A percentile compares a stretch with the other conserved stretches of the same genome.
These are phyloP conservation scores for Eidolon helvum DNA, from an alignment of 2,113 vertebrate species.

Conservation along the genomic window DNA sequence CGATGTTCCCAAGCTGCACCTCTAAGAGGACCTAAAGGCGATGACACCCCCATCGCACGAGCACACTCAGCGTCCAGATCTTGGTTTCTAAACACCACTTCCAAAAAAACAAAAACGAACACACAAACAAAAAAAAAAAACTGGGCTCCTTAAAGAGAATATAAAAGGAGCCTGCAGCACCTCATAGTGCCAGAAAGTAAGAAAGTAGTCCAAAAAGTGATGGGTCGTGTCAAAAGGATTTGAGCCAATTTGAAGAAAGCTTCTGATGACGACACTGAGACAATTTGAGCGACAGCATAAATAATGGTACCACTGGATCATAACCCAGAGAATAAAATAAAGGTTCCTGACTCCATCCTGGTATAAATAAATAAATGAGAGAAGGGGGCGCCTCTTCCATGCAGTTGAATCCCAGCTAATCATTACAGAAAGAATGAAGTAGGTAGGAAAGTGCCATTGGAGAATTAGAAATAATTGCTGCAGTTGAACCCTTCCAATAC, in stretches of 20 bases:
- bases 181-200: not conserved
- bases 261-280: rapidly evolving
- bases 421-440: too few species aligned
- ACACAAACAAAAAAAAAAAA: too few species aligned
- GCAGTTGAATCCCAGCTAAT: not conserved
- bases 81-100: not conserved
- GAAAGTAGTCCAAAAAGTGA: not conserved
- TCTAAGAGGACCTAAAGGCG: too few species aligned
- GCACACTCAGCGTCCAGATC: not conserved
- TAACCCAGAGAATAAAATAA: not conserved
- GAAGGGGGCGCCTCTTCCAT: not conserved
- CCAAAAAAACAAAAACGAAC: not conserved
- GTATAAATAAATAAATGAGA: not conserved
- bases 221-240: too few species aligned
- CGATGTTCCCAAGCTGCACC: not conserved
- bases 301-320: not conserved
- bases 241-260: not conserved
- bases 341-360: too few species aligned
- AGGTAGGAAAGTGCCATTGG: not conserved
- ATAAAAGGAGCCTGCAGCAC: not conserved
- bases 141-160: not conserved
- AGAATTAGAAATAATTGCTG: not conserved
- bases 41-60: rapidly evolving
- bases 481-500: not conserved
- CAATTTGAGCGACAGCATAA: too few species aligned